phyloP scores from a whole-genome alignment of 2,113 vertebrate genomes.

The Proterorhinus semilunaris region DNA sequence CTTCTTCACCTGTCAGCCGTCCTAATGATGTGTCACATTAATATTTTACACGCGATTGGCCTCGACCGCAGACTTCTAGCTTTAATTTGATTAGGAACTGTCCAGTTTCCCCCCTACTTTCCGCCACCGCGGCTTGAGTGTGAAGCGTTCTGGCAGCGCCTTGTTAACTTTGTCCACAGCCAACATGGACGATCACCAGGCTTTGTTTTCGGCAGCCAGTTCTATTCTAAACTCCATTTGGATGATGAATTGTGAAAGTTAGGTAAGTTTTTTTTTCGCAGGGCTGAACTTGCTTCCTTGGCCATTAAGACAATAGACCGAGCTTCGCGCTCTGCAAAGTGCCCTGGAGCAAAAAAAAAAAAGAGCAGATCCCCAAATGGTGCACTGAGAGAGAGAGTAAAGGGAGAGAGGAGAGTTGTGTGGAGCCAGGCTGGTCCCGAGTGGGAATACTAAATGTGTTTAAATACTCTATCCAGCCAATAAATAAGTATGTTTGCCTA shows the following conservation, averaged over 20 bases:
- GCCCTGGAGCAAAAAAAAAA: slow-evolving; percentile 46
- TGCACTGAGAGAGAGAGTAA: slow-evolving; percentile 37
- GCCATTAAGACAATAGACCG: slow-evolving; percentile 48
- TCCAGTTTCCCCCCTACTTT: slow-evolving; percentile 14
- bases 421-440: slow-evolving; percentile 43
- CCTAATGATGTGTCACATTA: neutral
- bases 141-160: slow-evolving; percentile 56
- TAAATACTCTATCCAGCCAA: slow-evolving; percentile 49
- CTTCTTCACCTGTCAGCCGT: neutral
- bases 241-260: slow-evolving; percentile 64
- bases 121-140: slow-evolving; percentile 32
- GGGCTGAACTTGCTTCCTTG: slow-evolving; percentile 51
- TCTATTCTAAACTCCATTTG: slow-evolving; percentile 65
- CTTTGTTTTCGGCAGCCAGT: slow-evolving; percentile 63
- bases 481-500: slow-evolving; percentile 45
- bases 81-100: slow-evolving; percentile 18
- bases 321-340: slow-evolving; percentile 58
- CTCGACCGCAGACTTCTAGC: neutral
- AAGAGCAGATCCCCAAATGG: slow-evolving; percentile 30
- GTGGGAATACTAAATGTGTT: slow-evolving; percentile 56
- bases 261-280: slow-evolving; percentile 14
- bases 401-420: slow-evolving; percentile 34
- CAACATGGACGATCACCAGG: slow-evolving; percentile 65
- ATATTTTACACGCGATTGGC: neutral
- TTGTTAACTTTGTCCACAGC: slow-evolving; percentile 56